Evolutionary conservation across 1,140 invertebrate genomes (phyloP).

Genomic region (Holotrichia oblita): DNA sequence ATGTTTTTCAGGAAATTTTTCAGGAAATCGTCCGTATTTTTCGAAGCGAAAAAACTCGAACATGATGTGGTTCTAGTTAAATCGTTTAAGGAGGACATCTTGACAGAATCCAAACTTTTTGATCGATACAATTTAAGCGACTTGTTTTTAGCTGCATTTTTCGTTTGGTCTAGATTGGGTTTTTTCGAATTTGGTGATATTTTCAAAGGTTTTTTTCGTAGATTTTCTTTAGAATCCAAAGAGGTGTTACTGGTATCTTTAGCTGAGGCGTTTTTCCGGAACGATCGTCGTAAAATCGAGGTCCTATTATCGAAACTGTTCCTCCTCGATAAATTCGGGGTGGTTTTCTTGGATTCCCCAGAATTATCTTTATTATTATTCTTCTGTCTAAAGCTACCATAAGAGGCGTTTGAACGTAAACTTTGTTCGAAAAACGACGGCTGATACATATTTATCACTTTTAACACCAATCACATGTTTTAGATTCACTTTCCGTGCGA

Average conservation of each 20-base stretch:
- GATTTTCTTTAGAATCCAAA: background rate
- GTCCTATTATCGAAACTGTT: conserved; percentile 11
- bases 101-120: background rate
- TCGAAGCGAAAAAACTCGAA: background rate
- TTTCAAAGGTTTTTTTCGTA: background rate
- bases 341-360: background rate
- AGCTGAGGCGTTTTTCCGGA: background rate
- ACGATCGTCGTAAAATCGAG: background rate
- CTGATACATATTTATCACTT: background rate
- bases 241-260: background rate
- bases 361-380: background rate
- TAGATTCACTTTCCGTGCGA: background rate
- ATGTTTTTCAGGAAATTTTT: conserved; percentile 14
- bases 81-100: conserved; percentile 15
- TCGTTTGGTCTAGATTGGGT: too few species aligned
- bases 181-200: background rate
- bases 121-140: background rate
- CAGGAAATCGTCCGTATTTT: background rate
- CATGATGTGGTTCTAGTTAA: background rate
- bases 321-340: conserved; percentile 18
- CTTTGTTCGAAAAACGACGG: conserved; percentile 27
- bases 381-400: background rate
- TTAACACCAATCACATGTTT: background rate
- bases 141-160: background rate
- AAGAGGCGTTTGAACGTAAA: background rate